Base-by-base conservation (phyloP, 2,888 invertebrate species). In the Tineola bisselliella region DNA sequence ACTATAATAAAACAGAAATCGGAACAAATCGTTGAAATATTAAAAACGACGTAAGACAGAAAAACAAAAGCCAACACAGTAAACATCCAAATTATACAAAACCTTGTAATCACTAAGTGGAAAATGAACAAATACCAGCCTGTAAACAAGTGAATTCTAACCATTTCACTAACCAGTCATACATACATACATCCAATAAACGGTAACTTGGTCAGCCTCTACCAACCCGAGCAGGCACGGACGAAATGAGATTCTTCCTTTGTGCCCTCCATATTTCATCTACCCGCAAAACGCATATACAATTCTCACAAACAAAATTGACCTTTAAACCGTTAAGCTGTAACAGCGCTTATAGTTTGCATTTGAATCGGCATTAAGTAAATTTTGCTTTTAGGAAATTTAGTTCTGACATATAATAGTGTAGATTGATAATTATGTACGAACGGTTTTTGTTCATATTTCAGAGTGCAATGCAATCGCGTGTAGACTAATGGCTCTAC, bases 181-280 rank as follows among this genome's bases (percentile, higher is more conserved):
- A 70, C 68, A 70, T 69, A 70, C 68, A 68, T 69, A 69, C 65
- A 70, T 73, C 72, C 70, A 72, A 73, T 72, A 70, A 54, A 48
- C 70, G 68, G 48, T 65, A 70, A 70, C 70, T 68, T 65, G 67
- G 68, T 68, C 65, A 31, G 17, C 30, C 60, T 63, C 65, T 67
- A 66, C 73, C 69, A 70, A 72, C 71, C 69, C 76, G 77, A 73
- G 67, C 70, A 70, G 76, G 76, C 76, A 72, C 69, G 69, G 70
- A 69, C 70, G 70, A 75, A 78, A 78, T 76, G 74, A 74, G 77
- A 77, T 79, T 78, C 79, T 77, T 77, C 75, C 77, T 78, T 78
- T 80, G 75, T 77, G 71, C 72, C n/a, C 71, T 72, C 76, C 78
- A 79, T 78, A 80, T 81, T 79, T 79, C 77, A 79, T 77, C 71